A percentile compares a stretch with the other conserved stretches of the same genome.
Evolutionary conservation across 2,113 vertebrate species (phyloP).

Genomic region (Aspidoscelis tigris): DNA sequence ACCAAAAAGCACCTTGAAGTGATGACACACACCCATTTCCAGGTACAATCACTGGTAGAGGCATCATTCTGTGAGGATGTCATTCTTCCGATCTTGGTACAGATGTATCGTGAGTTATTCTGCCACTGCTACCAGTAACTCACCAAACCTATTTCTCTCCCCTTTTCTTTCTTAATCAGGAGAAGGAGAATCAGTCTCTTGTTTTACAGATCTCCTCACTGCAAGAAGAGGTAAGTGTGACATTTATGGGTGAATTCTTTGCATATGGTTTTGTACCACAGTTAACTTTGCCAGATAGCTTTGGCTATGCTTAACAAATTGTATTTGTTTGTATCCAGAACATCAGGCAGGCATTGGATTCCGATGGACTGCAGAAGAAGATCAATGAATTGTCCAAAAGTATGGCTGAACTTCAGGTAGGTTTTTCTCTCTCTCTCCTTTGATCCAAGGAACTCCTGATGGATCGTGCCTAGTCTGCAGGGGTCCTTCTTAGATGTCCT

Average conservation of each 20-base stretch:
- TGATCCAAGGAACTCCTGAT: too few relatives aligned
- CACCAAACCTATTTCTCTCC: accelerated
- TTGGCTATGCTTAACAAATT: background rate
- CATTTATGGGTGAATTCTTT: background rate
- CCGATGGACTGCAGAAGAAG: constrained; percentile 82
- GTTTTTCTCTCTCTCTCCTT: constrained; percentile 17
- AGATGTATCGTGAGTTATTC: background rate
- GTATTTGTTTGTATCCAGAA: constrained; percentile 75
- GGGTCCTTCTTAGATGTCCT: background rate
- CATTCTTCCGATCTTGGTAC: too few relatives aligned
- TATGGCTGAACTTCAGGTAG: constrained; percentile 84
- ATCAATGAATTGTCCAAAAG: constrained; percentile 80
- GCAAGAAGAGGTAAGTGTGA: constrained; percentile 84
- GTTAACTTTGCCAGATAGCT: background rate
- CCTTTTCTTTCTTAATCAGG: constrained; percentile 68
- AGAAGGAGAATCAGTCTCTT: constrained; percentile 85
- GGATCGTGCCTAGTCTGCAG: too few relatives aligned
- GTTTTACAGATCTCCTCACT: constrained; percentile 82
- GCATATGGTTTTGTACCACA: background rate
- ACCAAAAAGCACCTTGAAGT: too few relatives aligned
- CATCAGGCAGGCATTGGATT: constrained; percentile 81
- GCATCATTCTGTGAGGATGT: too few relatives aligned
- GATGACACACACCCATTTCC: too few relatives aligned
- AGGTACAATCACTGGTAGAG: too few relatives aligned
- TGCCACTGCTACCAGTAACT: background rate